Conservation (phyloP, 2,888 invertebrate species). For the Torymus auratus region DNA sequence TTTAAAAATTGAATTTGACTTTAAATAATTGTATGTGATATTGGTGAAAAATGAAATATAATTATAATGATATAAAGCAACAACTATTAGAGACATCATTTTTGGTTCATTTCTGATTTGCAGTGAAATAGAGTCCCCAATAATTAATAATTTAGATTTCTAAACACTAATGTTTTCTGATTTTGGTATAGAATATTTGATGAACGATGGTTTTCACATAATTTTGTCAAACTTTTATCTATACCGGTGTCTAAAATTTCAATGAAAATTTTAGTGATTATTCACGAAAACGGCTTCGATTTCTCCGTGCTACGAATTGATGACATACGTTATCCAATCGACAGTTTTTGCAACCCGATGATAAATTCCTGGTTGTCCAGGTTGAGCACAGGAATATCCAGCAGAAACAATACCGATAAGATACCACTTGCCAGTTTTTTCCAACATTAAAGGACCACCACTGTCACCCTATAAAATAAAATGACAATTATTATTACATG, state of each 20-base stretch:
- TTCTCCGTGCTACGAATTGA: conserved; percentile 76
- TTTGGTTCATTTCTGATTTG: background rate
- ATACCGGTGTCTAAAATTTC: conserved; percentile 6
- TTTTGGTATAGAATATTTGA: conserved; percentile 33
- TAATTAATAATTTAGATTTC: conserved; percentile 21
- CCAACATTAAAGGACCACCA: conserved; percentile 94
- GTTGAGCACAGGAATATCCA: conserved; percentile 94
- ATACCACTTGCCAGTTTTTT: conserved; percentile 91
- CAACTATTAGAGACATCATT: conserved; percentile 40
- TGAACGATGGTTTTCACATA: conserved; percentile 8
- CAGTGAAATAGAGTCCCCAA: background rate
- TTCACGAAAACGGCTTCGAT: background rate
- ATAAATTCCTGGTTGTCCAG: conserved; percentile 96
- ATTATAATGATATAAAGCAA: conserved; percentile 33
- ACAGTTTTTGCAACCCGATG: conserved; percentile 95
- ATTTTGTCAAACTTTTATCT: conserved; percentile 18
- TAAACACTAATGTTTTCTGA: conserved; percentile 34
- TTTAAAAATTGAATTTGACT: conserved; percentile 25
- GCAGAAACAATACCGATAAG: conserved; percentile 94
- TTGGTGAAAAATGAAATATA: conserved; percentile 32
- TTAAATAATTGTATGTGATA: conserved; percentile 40
- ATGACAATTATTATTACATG: background rate
- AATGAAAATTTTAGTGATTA: too few species aligned
- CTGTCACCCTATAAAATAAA: conserved; percentile 84
- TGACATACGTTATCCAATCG: conserved; percentile 90